Conservation (phyloP, 2,797 vertebrate genomes). For the Etheostoma nigrum region DNA sequence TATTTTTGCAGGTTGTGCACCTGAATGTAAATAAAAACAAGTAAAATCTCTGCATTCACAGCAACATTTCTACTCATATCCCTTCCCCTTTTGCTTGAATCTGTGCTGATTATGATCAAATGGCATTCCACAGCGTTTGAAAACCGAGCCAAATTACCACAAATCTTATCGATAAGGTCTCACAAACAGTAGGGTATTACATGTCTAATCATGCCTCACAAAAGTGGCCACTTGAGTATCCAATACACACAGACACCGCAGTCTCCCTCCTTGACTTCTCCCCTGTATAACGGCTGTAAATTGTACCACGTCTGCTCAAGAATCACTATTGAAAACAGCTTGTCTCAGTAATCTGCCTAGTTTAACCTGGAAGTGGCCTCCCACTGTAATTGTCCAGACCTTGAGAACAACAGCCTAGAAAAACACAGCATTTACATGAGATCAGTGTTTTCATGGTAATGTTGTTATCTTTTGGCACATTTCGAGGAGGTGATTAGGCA, state of each 20-base stretch:
- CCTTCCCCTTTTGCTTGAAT: not conserved
- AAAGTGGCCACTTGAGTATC: slow-evolving; percentile 29
- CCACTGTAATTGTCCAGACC: slow-evolving; percentile 38
- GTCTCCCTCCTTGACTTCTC: not conserved
- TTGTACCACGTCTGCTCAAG: slow-evolving; percentile 53
- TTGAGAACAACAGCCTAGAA: slow-evolving; percentile 48
- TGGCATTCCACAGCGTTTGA: slow-evolving; percentile 12
- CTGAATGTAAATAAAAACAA: slow-evolving; percentile 15
- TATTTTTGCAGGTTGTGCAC: not conserved
- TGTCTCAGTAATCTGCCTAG: slow-evolving; percentile 48
- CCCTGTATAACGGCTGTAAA: slow-evolving; percentile 47
- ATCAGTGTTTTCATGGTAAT: slow-evolving; percentile 57
- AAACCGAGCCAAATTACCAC: slow-evolving; percentile 35
- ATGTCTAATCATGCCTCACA: slow-evolving; percentile 52
- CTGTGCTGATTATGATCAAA: slow-evolving; percentile 12
- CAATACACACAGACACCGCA: slow-evolving; percentile 51
- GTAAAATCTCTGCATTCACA: not conserved
- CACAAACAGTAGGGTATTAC: slow-evolving; percentile 36
- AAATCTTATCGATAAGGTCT: slow-evolving; percentile 47
- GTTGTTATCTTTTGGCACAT: slow-evolving; percentile 64
- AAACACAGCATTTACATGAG: slow-evolving; percentile 60
- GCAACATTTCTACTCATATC: slow-evolving; percentile 15
- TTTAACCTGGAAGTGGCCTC: slow-evolving; percentile 70
- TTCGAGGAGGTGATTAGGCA: slow-evolving; percentile 56
- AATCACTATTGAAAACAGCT: slow-evolving; percentile 51